Percentiles rank a stretch among this genome's conserved stretches.
These are phyloP conservation scores for Bradypodion ventrale DNA, from an alignment of 2,797 vertebrate species.

Conservation along the genomic window DNA sequence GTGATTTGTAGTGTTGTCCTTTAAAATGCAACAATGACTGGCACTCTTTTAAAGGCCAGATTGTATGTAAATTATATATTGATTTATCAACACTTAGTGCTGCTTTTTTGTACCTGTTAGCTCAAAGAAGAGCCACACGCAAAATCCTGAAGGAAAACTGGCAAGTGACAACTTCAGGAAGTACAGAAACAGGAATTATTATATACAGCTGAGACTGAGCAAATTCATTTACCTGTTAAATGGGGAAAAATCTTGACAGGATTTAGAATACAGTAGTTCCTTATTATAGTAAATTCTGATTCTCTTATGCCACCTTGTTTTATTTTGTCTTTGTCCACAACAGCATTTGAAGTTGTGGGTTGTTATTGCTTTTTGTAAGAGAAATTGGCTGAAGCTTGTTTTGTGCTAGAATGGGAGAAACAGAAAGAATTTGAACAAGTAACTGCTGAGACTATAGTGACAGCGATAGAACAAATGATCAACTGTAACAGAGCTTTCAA, in stretches of 20 bases:
- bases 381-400: conserved; percentile 30
- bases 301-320: conserved; percentile 14
- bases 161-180: not conserved
- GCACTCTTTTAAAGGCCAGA: not conserved
- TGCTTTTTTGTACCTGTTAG: not conserved
- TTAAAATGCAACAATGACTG: not conserved
- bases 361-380: conserved; percentile 27
- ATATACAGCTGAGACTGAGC: conserved; percentile 25
- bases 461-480: conserved; percentile 51
- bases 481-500: too few relatives aligned
- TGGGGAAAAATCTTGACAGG: conserved; percentile 22
- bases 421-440: conserved; percentile 53
- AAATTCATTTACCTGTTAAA: conserved; percentile 30
- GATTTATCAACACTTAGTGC: not conserved
- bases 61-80: not conserved
- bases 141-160: not conserved
- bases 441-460: not conserved
- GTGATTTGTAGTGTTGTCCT: not conserved
- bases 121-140: not conserved
- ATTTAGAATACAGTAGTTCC: not conserved
- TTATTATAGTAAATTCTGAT: conserved; percentile 2
- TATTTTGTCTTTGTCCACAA: conserved; percentile 31
- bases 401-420: conserved; percentile 26
- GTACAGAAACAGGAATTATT: not conserved
- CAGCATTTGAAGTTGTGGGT: not conserved